Evolutionary conservation across 2,888 invertebrate species (phyloP).

Genomic region (Agonopterix subpropinquella): DNA sequence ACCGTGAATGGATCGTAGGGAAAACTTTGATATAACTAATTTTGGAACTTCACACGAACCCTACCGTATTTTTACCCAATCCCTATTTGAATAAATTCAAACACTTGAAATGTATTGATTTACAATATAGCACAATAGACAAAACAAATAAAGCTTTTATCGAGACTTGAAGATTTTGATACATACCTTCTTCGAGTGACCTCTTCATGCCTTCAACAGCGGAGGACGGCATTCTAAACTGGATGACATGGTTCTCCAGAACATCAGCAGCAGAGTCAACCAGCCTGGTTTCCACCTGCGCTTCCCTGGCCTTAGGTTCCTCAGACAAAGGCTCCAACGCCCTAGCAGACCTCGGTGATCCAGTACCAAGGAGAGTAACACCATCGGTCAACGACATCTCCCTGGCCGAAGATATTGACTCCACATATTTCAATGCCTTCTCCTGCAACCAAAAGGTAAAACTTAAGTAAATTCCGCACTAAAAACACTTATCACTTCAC

Average conservation of each 20-base stretch:
- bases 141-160: too few relatives aligned
- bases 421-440: conserved; percentile 82
- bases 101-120: too few relatives aligned
- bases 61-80: too few relatives aligned
- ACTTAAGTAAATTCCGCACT: conserved; percentile 32
- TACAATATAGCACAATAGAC: too few relatives aligned
- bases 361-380: conserved; percentile 68
- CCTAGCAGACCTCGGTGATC: conserved; percentile 76
- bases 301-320: conserved; percentile 83
- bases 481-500: conserved; percentile 34
- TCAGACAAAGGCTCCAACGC: conserved; percentile 80
- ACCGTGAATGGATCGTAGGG: too few relatives aligned
- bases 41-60: too few relatives aligned
- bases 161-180: not conserved
- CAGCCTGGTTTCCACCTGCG: conserved; percentile 83
- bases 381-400: conserved; percentile 78
- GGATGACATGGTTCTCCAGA: conserved; percentile 86
- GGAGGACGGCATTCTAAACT: conserved; percentile 85
- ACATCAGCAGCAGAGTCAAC: conserved; percentile 86
- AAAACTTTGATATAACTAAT: too few relatives aligned
- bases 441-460: conserved; percentile 75
- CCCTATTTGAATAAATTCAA: too few relatives aligned
- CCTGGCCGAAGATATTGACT: conserved; percentile 67
- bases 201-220: conserved; percentile 85
- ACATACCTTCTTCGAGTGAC: conserved; percentile 86